These are phyloP conservation scores for Flexamia atlantica DNA, from an alignment of 2,888 invertebrate species.

Conservation along the genomic window DNA sequence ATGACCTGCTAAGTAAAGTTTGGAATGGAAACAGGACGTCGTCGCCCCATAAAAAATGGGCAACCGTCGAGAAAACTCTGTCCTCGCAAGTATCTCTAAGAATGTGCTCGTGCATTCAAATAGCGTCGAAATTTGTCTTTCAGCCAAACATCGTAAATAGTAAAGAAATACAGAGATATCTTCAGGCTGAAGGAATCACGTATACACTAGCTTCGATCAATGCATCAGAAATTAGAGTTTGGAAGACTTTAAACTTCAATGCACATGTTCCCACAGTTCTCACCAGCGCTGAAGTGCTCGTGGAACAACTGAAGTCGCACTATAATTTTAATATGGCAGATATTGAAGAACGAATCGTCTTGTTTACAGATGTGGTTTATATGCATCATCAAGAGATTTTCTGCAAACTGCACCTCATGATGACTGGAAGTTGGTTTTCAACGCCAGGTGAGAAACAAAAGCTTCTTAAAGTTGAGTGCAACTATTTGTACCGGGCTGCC, in stretches of 20 bases:
- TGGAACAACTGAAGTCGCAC: not conserved
- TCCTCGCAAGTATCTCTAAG: not conserved
- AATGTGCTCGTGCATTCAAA: constrained; percentile 25
- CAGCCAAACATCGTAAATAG: not conserved
- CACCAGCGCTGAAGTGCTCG: not conserved
- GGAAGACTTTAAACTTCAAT: constrained; percentile 10
- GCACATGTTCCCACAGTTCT: not conserved
- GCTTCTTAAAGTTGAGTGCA: not conserved
- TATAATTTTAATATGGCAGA: not conserved
- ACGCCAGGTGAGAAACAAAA: not conserved
- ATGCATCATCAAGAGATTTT: constrained; percentile 18
- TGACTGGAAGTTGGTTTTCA: not conserved
- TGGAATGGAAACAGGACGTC: not conserved
- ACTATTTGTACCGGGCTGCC: not conserved
- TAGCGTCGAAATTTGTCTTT: constrained; percentile 4
- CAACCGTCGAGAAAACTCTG: not conserved
- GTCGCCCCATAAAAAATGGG: not conserved
- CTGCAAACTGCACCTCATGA: not conserved
- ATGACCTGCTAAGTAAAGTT: not conserved
- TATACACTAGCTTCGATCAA: not conserved
- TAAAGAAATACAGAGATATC: not conserved
- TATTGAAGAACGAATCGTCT: not conserved
- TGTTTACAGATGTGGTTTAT: constrained; percentile 8
- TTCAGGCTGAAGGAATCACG: not conserved
- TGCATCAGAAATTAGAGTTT: constrained; percentile 23